Base-by-base conservation (phyloP, 2,797 vertebrate species). In the Stomatorhinus walkeri region DNA sequence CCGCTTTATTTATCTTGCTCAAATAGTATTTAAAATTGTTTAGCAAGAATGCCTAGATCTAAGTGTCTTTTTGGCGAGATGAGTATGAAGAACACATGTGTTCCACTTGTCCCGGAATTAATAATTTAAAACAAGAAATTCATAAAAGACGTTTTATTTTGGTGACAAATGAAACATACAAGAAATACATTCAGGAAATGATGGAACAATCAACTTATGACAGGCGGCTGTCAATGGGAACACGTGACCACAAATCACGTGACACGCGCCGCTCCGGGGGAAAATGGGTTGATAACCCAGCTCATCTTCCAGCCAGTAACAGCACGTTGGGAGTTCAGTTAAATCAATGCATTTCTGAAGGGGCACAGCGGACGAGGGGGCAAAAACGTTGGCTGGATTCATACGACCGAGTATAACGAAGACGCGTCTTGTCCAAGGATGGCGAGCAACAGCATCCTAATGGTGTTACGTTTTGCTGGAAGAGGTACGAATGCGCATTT, bases 221-320 rank as follows among this genome's bases (percentile, higher is more conserved):
- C 81, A 84, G n/a, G 22, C 48, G 19, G 40, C 22, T 24, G 83
- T 24, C 16, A 86, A 90, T 76, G 24, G 56, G 88, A 91, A 90
- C 93, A 92, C 93, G 87, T 54, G 91, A 94, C 91, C 90, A 46
- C 46, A 91, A 46, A 91, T 93, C 94, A 88, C 93, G 91, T 92
- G 94, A 93, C 92, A 91, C 90, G 87, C 92, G 90, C 90, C 90
- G 90, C 36, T 46, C 7, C 9, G 28, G 46, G 48, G 46, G 51
- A 32, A 22, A 87, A 36, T 28, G 54, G 51, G 79, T 48, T 61
- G 81, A 87, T 90, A 36, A 83, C 51, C 59, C 24, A 88, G 36
- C 79, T n/a, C 89, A 22, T 22, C 48, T 28, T 51, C 9, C 87
- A 52, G n/a, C 24, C 52, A 59, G 16, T 19, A 28, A 16, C 85